Base-by-base conservation (phyloP, 1,140 invertebrate species). In the Catajapyx aquilonaris region DNA sequence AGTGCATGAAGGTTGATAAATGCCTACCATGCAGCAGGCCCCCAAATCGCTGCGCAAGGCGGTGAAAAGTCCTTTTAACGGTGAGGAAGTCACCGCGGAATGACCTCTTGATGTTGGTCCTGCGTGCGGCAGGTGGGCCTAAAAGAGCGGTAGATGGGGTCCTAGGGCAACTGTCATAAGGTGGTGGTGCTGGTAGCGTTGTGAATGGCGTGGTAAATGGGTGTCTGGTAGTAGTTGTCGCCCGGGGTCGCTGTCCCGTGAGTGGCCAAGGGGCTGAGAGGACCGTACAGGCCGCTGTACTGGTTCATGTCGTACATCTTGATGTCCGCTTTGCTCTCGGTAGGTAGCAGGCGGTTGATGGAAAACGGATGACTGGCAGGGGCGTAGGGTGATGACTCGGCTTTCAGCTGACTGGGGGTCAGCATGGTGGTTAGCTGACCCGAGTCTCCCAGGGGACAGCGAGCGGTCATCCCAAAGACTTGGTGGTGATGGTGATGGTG, bases 281-380 rank as follows among this genome's bases (percentile, higher is more conserved):
- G 61, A 45, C 66, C 69, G 46, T 75, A 70, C 20, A 71, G 68
- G 30, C 36, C 34, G 10, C 56, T 52, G 46, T 80, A 76, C 56
- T 63, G 56, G 43, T 57, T 59, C 45, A 65, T 61, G 38, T 71
- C 67, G 49, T 66, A 52, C 46, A 68, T 50, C 52, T 65, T 44
- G 52, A 60, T 41, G 49, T 53, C 53, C 46, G 79, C 68, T 54
- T 86, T 83, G 37, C 73, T 75, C 48, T 83, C 81, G 31, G 79
- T 76, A 7, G 81, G 80, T 47, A 86, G 59, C 50, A 93, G 68
- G 52, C 86, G 76, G 44, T 83, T 90, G 48, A 94, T 93, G 53
- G 83, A 87, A 60, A 93, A 94, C 1, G 88, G 87, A 56, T 91
- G 81, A 52, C 68, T 76, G 38, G 78, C 75, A 5, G 77, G 69